Percentiles rank a stretch among this genome's conserved stretches.
These are phyloP conservation scores for Pollachius pollachius DNA, from an alignment of 2,113 vertebrate genomes.

Conservation along the genomic window DNA sequence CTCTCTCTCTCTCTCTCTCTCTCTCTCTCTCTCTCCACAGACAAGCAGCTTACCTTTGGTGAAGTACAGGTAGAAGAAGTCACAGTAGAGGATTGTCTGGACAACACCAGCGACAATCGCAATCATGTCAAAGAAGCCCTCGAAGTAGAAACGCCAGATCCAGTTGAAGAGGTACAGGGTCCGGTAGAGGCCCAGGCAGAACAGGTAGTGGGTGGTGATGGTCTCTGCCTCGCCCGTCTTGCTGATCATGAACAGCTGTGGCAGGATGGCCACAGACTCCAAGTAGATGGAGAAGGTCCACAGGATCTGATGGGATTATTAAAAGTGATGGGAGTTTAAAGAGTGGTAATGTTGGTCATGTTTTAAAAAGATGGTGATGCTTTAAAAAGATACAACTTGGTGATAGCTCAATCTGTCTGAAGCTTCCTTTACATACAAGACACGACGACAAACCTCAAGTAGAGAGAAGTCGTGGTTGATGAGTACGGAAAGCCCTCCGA, in stretches of 20 bases:
- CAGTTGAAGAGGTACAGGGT: constrained; percentile 97
- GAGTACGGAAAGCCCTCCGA: constrained; percentile 91
- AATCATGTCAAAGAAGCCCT: constrained; percentile 98
- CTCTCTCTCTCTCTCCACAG: not conserved
- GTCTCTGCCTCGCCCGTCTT: constrained; percentile 98
- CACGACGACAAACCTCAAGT: constrained; percentile 81
- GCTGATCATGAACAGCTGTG: constrained; percentile 98
- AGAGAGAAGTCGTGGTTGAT: constrained; percentile 97
- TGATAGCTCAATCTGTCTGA: not conserved
- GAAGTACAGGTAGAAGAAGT: constrained; percentile 99
- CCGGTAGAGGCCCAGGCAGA: constrained; percentile 94
- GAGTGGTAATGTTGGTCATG: not conserved
- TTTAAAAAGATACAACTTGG: constrained; percentile 77
- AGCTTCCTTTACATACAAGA: not conserved
- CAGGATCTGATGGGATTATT: constrained; percentile 78
- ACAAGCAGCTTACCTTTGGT: constrained; percentile 86
- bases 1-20: too few species aligned
- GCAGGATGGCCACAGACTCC: constrained; percentile 96
- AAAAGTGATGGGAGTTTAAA: not conserved
- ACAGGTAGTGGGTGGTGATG: constrained; percentile 98
- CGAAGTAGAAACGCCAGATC: constrained; percentile 99
- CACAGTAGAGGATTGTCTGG: constrained; percentile 97
- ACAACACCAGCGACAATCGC: constrained; percentile 96
- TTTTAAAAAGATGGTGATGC: not conserved
- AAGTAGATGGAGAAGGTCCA: constrained; percentile 99